Evolutionary conservation across 2,797 vertebrate species (phyloP).

Genomic region (Sebastes flavidus): DNA sequence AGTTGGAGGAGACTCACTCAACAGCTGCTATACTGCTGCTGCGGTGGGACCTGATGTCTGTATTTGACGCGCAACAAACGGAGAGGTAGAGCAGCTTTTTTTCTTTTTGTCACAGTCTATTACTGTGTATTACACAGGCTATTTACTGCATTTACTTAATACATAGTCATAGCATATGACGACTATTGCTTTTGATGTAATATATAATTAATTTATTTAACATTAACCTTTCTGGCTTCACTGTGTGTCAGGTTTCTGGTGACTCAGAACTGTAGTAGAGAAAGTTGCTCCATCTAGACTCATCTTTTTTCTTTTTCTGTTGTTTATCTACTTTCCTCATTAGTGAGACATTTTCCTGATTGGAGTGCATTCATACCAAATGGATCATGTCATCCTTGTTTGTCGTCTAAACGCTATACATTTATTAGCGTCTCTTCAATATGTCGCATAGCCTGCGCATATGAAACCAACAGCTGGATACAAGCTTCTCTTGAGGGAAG

Average conservation of each 20-base stretch:
- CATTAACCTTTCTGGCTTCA: background rate
- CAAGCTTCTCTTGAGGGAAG: conserved; percentile 9
- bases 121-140: background rate
- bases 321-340: background rate
- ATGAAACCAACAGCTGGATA: conserved; percentile 39
- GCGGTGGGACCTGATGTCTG: conserved; percentile 61
- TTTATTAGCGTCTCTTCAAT: conserved; percentile 1
- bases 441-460: background rate
- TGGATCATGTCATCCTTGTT: background rate
- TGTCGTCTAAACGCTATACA: background rate
- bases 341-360: background rate
- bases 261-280: background rate
- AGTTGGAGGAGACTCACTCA: conserved; percentile 67
- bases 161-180: background rate
- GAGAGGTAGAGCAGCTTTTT: background rate
- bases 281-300: background rate
- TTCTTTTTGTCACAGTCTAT: background rate
- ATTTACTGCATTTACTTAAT: background rate
- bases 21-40: conserved; percentile 68
- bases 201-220: background rate
- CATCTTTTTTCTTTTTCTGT: background rate
- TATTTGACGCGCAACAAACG: conserved; percentile 51
- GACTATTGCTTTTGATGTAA: background rate
- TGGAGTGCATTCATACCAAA: background rate
- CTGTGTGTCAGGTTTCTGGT: background rate